phyloP scores from a whole-genome alignment of 2,797 vertebrate species.

The Podarcis lilfordi region DNA sequence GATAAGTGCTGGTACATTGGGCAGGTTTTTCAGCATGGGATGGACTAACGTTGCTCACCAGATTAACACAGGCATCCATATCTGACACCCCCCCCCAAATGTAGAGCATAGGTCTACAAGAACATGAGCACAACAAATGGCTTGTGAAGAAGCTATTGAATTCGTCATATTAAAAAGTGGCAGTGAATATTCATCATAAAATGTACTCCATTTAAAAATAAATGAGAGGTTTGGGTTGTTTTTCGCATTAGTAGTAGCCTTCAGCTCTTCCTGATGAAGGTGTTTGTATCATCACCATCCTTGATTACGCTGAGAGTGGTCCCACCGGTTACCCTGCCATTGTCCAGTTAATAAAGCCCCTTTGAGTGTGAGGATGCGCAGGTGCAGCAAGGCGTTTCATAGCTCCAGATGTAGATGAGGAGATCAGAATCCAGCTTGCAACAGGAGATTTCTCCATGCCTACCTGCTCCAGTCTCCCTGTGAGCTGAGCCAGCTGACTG shows the following conservation, averaged over 20 bases:
- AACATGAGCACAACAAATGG: too few relatives aligned
- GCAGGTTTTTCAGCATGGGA: too few relatives aligned
- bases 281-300: neutral
- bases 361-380: neutral
- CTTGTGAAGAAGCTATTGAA: neutral
- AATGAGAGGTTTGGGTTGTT: too few relatives aligned
- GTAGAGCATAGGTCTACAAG: too few relatives aligned
- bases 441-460: neutral
- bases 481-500: neutral
- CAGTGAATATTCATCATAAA: neutral
- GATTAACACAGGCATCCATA: too few relatives aligned
- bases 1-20: too few relatives aligned
- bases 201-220: neutral
- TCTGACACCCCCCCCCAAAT: too few relatives aligned
- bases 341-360: neutral
- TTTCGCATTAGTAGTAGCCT: neutral
- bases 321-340: neutral
- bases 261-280: neutral
- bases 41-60: too few relatives aligned
- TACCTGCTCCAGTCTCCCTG: neutral
- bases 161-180: neutral
- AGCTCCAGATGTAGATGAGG: neutral
- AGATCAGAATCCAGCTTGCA: slow-evolving; percentile 12
- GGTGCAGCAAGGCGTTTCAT: neutral
- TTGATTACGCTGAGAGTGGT: neutral